A percentile compares a stretch with the other conserved stretches of the same genome.
phyloP scores from a whole-genome alignment of 2,797 vertebrate genomes.

The Monodelphis domestica region DNA sequence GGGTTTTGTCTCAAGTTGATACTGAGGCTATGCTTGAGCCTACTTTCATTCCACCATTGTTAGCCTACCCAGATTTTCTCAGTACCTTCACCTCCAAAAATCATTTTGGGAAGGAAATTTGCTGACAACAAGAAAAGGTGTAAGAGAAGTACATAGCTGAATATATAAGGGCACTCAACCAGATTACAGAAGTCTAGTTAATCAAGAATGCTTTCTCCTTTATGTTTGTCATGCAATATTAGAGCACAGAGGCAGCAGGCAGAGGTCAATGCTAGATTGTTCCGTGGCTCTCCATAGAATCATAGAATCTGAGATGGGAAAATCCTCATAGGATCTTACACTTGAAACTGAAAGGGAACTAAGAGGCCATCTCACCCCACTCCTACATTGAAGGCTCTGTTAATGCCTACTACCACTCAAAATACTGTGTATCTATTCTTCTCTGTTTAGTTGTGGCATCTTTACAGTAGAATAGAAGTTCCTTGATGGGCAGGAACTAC shows the following conservation, averaged over 20 bases:
- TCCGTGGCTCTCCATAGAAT: not conserved
- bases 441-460: not conserved
- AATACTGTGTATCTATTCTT: not conserved
- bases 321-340: not conserved
- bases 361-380: not conserved
- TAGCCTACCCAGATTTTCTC: not conserved
- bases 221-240: not conserved
- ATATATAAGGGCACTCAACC: not conserved
- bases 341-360: not conserved
- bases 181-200: not conserved
- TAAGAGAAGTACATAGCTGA: not conserved
- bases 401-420: not conserved
- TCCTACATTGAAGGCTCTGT: not conserved
- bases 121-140: not conserved
- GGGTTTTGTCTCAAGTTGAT: not conserved
- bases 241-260: not conserved
- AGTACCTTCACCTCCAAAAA: not conserved
- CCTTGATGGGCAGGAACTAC: not conserved
- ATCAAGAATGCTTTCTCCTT: not conserved
- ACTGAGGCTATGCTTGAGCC: accelerated
- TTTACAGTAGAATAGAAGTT: not conserved
- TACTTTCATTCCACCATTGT: not conserved
- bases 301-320: not conserved
- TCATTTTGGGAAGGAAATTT: not conserved
- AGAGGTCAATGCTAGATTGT: not conserved